Evolutionary conservation across 2,797 vertebrate genomes (phyloP), one percentile per base, ranked within the genome.

Genomic region (Myotis findleyi): DNA sequence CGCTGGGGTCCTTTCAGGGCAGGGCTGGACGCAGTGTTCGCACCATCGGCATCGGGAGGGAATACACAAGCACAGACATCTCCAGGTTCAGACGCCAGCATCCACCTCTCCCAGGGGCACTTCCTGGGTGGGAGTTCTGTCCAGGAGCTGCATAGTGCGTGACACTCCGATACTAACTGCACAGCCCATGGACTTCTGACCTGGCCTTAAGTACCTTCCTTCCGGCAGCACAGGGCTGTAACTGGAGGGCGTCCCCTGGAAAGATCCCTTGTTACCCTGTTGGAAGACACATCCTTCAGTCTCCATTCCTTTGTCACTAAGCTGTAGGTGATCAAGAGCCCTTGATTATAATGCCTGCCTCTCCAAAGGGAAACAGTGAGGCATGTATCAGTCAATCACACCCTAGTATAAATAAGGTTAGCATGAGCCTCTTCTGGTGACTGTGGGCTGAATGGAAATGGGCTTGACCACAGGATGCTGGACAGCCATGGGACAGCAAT

Each of bases 261-360:
- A 44, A 71, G 84, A 25, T 21, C 38, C 14, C 33, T 14, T 2
- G 27, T 17, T 11, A 4, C 0, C 3, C 17, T 12, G 18, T 1
- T 23, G 55, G 25, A 62, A 49, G 30, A n/a, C 9, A 2, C 36
- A 12, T 23, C 36, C 75, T 51, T 30, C 38, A 0, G 8, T 6
- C 44, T 71, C 12, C 5, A 1, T 3, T 55, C 51, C 36, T 18
- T 38, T 10, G 68, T 23, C 82, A 10, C 38, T 11, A 27, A 47
- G 10, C 38, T 55, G 23, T 1, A 27, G 14, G 20, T 12, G 25
- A 75, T 53, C 79, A 20, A 20, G 77, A 47, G 90, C 20, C 53
- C 4, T 55, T 2, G 51, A 20, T 21, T 3, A 7, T 9, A 17
- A 30, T 3, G 0, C 1, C 0, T 0, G 21, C 7, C 1, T 38